Evolutionary conservation across 2,888 invertebrate genomes (phyloP).

Genomic region (Volucella bombylans): DNA sequence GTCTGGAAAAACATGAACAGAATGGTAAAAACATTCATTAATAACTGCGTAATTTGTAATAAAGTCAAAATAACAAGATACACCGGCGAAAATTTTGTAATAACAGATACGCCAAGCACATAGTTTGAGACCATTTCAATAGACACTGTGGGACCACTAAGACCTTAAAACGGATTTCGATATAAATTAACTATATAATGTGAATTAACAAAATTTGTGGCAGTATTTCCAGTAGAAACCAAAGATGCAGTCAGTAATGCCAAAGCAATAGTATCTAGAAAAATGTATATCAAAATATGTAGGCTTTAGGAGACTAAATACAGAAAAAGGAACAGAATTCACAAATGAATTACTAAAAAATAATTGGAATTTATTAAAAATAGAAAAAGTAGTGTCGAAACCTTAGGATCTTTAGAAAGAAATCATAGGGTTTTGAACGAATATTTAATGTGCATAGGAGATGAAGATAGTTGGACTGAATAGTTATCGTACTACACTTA

Average conservation of each 20-base stretch:
- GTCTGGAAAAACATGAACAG: constrained; percentile 49
- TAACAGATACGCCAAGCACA: constrained; percentile 51
- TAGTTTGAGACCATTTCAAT: constrained; percentile 53
- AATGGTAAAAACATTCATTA: constrained; percentile 12
- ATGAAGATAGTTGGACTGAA: no score
- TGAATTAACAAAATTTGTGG: constrained; percentile 56
- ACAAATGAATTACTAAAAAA: no score
- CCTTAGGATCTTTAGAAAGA: no score
- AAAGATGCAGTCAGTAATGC: constrained; percentile 46
- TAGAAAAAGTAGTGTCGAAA: no score
- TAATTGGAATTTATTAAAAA: no score
- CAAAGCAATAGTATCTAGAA: constrained; percentile 49
- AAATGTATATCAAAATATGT: no score
- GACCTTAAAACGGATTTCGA: constrained; percentile 26
- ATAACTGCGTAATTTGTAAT: constrained; percentile 38
- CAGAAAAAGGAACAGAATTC: no score
- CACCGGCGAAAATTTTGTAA: constrained; percentile 39
- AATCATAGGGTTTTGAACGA: no score
- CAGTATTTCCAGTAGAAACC: constrained; percentile 37
- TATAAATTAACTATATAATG: constrained; percentile 43
- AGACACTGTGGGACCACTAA: constrained; percentile 42
- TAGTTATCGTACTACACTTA: no score
- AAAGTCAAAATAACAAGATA: constrained; percentile 41
- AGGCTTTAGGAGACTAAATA: constrained; percentile 40
- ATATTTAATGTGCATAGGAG: no score